Conservation (phyloP, 2,888 invertebrate genomes). For the Thecophora atra region DNA sequence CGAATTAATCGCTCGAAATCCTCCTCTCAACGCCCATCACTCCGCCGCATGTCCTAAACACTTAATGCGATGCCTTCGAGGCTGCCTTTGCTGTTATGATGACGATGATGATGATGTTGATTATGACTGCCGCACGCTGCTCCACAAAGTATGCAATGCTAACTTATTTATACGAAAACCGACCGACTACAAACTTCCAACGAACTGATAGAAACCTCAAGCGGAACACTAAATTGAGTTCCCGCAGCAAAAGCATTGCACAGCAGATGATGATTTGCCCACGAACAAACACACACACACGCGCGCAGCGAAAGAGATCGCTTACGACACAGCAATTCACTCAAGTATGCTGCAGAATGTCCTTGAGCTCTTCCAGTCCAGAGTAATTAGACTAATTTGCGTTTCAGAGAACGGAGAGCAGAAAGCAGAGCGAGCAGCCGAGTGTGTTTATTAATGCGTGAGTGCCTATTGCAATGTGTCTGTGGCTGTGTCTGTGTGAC, state of each 20-base stretch:
- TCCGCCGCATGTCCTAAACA: no score
- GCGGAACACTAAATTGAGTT: conserved; percentile 2
- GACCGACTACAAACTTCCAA: not conserved
- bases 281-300: not conserved
- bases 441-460: conserved; percentile 15
- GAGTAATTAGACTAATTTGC: conserved; percentile 32
- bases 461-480: not conserved
- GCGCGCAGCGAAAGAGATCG: no score
- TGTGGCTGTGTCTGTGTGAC: not conserved
- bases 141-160: conserved; percentile 18
- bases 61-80: no score
- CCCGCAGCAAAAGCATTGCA: conserved; percentile 19
- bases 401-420: conserved; percentile 26
- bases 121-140: not conserved
- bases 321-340: conserved; percentile 12
- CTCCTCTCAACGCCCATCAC: no score
- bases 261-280: not conserved
- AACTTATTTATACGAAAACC: conserved; percentile 16
- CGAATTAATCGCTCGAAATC: no score
- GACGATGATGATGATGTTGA: no score
- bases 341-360: conserved; percentile 19
- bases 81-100: no score
- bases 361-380: conserved; percentile 20
- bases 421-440: not conserved
- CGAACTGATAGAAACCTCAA: conserved; percentile 2